Conservation (phyloP, 2,797 vertebrate genomes). For the Neostethus bicornis region DNA sequence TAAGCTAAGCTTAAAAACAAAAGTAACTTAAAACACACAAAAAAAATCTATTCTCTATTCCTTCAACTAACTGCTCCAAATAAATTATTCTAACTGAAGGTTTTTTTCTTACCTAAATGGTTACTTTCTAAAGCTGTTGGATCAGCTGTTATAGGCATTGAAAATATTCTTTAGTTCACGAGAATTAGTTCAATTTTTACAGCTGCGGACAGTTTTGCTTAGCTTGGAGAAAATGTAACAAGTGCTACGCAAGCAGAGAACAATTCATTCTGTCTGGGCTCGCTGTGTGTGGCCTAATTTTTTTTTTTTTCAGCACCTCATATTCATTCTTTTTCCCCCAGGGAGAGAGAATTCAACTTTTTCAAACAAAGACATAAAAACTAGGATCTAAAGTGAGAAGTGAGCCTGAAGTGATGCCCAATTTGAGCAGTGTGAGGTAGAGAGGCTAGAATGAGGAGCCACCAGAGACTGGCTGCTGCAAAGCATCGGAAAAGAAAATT, state of each 20-base stretch:
- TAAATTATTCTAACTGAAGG: neutral
- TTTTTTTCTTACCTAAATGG: neutral
- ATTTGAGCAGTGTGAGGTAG: conserved; percentile 15
- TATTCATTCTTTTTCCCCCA: conserved; percentile 28
- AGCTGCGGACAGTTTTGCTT: conserved; percentile 16
- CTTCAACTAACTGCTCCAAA: neutral
- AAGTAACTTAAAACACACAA: neutral
- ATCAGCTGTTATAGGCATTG: neutral
- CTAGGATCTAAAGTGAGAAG: conserved; percentile 26
- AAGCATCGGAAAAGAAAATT: conserved; percentile 20
- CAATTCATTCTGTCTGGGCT: conserved; percentile 30
- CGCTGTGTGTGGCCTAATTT: conserved; percentile 32
- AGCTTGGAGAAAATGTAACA: conserved; percentile 18
- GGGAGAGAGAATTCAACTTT: conserved; percentile 47
- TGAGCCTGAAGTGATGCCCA: conserved; percentile 46
- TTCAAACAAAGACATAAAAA: conserved; percentile 39
- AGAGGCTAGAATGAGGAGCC: conserved; percentile 18
- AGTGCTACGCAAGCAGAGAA: conserved; percentile 15
- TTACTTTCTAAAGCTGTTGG: neutral
- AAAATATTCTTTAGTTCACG: conserved; percentile 3
- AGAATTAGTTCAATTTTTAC: conserved; percentile 11
- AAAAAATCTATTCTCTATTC: neutral
- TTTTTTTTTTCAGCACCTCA: conserved; percentile 18
- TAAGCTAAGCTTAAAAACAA: neutral
- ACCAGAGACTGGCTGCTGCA: conserved; percentile 33